Percentiles rank a stretch among this genome's conserved stretches.
phyloP scores from a whole-genome alignment of 2,888 invertebrate species.

The Nineta flava region DNA sequence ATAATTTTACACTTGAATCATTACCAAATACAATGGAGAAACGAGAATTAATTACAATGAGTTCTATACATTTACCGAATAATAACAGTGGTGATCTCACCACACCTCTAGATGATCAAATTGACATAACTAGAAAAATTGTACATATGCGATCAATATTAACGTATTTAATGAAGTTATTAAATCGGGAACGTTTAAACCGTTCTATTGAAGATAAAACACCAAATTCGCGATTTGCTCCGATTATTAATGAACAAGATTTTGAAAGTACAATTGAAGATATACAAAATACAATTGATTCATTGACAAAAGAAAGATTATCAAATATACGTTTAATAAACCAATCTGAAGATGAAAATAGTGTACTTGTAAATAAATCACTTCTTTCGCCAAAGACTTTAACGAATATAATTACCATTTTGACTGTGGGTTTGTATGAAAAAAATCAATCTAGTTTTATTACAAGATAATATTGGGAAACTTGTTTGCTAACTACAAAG shows the following conservation, averaged over 20 bases:
- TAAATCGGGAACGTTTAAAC: not conserved
- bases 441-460: not conserved
- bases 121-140: not conserved
- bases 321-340: too few relatives aligned
- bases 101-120: not conserved
- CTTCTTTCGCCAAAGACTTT: not conserved
- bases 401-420: not conserved
- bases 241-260: not conserved
- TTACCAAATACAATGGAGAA: too few relatives aligned
- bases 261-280: not conserved
- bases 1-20: too few relatives aligned
- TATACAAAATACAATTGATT: not conserved
- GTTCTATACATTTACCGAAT: too few relatives aligned
- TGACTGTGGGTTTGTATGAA: not conserved
- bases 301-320: too few relatives aligned
- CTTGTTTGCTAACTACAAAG: too few relatives aligned
- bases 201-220: too few relatives aligned
- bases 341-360: too few relatives aligned
- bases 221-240: too few relatives aligned
- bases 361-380: not conserved
- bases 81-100: too few relatives aligned
- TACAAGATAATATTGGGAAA: too few relatives aligned
- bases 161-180: not conserved
- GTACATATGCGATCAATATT: not conserved
- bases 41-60: too few relatives aligned